These are phyloP conservation scores for Eptesicus fuscus DNA, from an alignment of 2,113 vertebrate genomes.

Conservation along the genomic window DNA sequence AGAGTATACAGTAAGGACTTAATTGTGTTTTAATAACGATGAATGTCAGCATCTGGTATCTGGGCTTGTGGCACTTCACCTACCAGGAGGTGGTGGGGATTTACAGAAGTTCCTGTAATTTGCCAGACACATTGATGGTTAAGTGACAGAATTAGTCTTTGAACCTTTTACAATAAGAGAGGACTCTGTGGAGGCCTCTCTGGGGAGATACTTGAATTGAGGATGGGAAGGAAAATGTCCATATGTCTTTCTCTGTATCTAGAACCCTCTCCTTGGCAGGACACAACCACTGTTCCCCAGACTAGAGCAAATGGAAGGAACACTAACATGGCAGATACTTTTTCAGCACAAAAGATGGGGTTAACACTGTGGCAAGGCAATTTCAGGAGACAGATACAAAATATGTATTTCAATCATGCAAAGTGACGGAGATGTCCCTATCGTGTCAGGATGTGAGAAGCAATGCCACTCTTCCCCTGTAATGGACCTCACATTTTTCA, in stretches of 20 bases:
- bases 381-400: conserved; percentile 49
- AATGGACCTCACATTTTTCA: conserved; percentile 59
- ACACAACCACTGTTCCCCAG: neutral
- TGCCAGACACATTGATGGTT: neutral
- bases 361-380: conserved; percentile 52
- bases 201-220: neutral
- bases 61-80: too few species aligned
- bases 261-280: neutral
- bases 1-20: neutral
- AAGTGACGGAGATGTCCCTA: conserved; percentile 27
- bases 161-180: neutral
- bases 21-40: neutral
- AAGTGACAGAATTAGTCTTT: neutral
- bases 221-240: neutral
- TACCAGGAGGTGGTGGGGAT: neutral
- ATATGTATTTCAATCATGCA: conserved; percentile 35
- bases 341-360: conserved; percentile 16
- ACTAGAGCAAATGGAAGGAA: neutral
- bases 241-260: neutral
- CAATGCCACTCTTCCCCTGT: conserved; percentile 9
- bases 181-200: neutral
- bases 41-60: neutral
- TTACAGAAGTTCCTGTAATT: neutral
- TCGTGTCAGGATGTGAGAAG: conserved; percentile 65
- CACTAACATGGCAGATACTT: neutral